Percentiles rank a stretch among this genome's conserved stretches.
phyloP scores from a whole-genome alignment of 1,140 invertebrate genomes.

The Nasonia longicornis region DNA sequence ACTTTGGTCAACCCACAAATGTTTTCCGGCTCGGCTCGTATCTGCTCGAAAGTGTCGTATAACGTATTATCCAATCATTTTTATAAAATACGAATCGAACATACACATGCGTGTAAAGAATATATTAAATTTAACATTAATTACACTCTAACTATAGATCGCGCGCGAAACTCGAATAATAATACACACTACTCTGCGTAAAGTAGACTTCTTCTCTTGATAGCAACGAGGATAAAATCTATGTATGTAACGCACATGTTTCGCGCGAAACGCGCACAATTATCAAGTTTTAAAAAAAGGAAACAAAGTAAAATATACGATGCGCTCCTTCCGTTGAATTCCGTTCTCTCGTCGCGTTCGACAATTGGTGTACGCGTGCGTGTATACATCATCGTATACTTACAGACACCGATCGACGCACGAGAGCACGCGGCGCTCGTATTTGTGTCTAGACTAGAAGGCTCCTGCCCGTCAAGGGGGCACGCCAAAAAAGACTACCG shows the following conservation, averaged over 20 bases:
- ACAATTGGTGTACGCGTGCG: background rate
- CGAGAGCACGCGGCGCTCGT: slow-evolving; percentile 49
- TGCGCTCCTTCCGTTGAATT: background rate
- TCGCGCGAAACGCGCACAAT: background rate
- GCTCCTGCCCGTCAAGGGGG: slow-evolving; percentile 48
- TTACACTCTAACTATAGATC: slow-evolving; percentile 7
- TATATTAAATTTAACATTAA: slow-evolving; percentile 34
- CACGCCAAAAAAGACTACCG: slow-evolving; percentile 33
- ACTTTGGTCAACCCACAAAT: slow-evolving; percentile 36
- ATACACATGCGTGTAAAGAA: background rate
- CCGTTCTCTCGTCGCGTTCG: background rate
- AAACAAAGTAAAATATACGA: background rate
- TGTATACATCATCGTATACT: background rate
- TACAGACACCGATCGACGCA: slow-evolving; percentile 16
- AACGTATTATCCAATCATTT: background rate
- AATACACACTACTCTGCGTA: slow-evolving; percentile 1
- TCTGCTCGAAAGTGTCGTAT: slow-evolving; percentile 21
- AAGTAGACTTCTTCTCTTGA: slow-evolving; percentile 10
- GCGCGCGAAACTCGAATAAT: slow-evolving; percentile 17
- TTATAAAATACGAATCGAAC: slow-evolving; percentile 2
- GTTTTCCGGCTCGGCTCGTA: slow-evolving; percentile 26
- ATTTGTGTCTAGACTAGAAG: slow-evolving; percentile 63
- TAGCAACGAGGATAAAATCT: slow-evolving; percentile 15
- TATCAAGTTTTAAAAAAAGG: background rate
- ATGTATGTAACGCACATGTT: background rate